phyloP scores from a whole-genome alignment of 1,140 invertebrate genomes.

The Zophobas atratus region DNA sequence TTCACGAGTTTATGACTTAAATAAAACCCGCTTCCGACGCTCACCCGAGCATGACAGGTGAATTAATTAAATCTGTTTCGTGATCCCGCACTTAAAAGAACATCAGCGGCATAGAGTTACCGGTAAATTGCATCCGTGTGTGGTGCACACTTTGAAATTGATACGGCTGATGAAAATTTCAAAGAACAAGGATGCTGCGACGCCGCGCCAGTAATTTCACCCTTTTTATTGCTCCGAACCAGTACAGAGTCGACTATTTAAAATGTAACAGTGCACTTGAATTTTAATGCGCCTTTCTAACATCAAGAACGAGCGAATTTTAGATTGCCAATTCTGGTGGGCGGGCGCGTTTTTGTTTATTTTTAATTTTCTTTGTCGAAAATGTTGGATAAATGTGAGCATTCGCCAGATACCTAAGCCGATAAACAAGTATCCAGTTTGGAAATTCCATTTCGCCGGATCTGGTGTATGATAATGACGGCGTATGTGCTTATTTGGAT shows the following conservation, averaged over 20 bases:
- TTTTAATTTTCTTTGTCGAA: not conserved
- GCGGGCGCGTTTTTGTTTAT: not conserved
- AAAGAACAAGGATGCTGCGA: not conserved
- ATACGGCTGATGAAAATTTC: not conserved
- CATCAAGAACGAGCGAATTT: constrained; percentile 3
- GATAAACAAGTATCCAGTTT: too few relatives aligned
- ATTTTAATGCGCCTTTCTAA: constrained; percentile 8
- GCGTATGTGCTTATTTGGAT: too few relatives aligned
- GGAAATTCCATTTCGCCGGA: too few relatives aligned
- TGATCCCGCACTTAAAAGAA: not conserved
- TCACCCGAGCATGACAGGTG: too few relatives aligned
- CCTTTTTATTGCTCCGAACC: constrained; percentile 6
- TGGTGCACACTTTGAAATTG: constrained; percentile 6
- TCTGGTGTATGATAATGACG: too few relatives aligned
- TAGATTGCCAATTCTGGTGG: not conserved
- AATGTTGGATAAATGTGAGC: not conserved
- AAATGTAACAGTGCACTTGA: constrained; percentile 32
- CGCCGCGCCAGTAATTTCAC: not conserved
- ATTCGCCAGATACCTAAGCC: not conserved
- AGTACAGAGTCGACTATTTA: constrained; percentile 10
- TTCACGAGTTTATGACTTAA: too few relatives aligned
- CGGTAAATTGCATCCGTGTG: constrained; percentile 1
- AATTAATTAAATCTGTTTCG: too few relatives aligned
- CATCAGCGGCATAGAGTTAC: not conserved
- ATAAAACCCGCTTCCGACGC: too few relatives aligned